Evolutionary conservation across 2,113 vertebrate species (phyloP), one percentile per base, ranked within the genome.

Genomic region (Axis porcinus): DNA sequence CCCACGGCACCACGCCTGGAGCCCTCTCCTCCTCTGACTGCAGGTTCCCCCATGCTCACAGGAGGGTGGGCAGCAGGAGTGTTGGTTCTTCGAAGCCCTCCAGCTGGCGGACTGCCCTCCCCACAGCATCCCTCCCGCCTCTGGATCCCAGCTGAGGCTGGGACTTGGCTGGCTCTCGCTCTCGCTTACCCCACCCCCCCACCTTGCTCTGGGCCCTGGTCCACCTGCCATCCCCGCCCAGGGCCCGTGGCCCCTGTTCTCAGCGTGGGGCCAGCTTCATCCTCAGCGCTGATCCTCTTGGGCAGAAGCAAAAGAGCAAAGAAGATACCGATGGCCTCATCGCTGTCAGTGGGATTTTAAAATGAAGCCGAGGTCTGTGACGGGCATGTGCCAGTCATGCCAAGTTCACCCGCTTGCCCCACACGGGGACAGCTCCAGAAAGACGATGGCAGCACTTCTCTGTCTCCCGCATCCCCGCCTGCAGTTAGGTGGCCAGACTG

Each of bases 311-410:
- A 23, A 54, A 40, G 45, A 52, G 5, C 7, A 14, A 16, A 36
- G 40, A 67, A 17, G 47, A 43, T 54, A 2, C 91, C 0, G 2
- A 27, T 0, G 30, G 74, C 43, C 33, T 52, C 0, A 1, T 52
- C 7, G 0, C 45, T 17, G 1, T 23, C 11, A 1, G 10, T 52
- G 88, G 81, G 33, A 62, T 40, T 47, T 28, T 76, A 6, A 28
- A 54, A 6, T 8, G 30, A 14, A 21, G 16, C 16, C 9, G 3
- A 9, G 16, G 17, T 5, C 47, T 83, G 50, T 83, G 33, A 55
- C 0, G 0, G 33, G 19, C 9, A 52, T 3, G 4, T 23, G 50
- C 78, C 47, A 23, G 50, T 54, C 81, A 36, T 15, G 19, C 16
- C 0, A 23, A 70, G 23, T 45, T 13, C 6, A 2, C 10, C 21